Conservation (phyloP, 2,888 invertebrate species). For the Sialis lutaria region DNA sequence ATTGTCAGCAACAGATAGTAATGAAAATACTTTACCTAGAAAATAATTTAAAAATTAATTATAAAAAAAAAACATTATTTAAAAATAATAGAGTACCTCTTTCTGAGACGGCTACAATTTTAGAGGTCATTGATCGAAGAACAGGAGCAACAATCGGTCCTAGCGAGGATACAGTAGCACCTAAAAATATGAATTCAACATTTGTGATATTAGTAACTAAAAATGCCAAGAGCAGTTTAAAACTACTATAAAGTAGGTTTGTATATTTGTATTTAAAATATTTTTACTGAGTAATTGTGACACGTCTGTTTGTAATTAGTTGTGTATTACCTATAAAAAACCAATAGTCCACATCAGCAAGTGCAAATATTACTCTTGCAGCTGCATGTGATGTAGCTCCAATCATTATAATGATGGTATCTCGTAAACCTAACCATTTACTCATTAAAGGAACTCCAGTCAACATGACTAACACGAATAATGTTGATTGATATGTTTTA, state of each 20-base stretch:
- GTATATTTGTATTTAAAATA: neutral
- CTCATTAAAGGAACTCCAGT: constrained; percentile 55
- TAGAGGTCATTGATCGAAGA: constrained; percentile 66
- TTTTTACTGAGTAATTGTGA: neutral
- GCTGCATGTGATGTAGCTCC: constrained; percentile 51
- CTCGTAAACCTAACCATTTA: constrained; percentile 43
- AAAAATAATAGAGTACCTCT: constrained; percentile 32
- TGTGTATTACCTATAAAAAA: constrained; percentile 37
- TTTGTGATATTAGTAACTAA: neutral
- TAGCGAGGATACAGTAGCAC: constrained; percentile 55
- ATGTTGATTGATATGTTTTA: constrained; percentile 49
- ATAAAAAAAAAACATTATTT: neutral
- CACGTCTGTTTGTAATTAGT: neutral
- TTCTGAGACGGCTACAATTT: constrained; percentile 51
- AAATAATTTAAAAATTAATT: constrained; percentile 9
- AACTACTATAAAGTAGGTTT: too few relatives aligned
- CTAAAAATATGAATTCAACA: constrained; percentile 20
- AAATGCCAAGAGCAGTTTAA: too few relatives aligned
- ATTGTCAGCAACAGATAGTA: constrained; percentile 65
- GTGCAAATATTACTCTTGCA: constrained; percentile 50
- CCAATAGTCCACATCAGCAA: constrained; percentile 32
- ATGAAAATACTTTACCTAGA: constrained; percentile 56
- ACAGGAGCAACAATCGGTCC: constrained; percentile 66
- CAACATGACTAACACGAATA: constrained; percentile 54
- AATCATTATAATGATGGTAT: constrained; percentile 55